These are phyloP conservation scores for Coranthus polyacanthus DNA, from an alignment of 2,797 vertebrate species.

Conservation along the genomic window DNA sequence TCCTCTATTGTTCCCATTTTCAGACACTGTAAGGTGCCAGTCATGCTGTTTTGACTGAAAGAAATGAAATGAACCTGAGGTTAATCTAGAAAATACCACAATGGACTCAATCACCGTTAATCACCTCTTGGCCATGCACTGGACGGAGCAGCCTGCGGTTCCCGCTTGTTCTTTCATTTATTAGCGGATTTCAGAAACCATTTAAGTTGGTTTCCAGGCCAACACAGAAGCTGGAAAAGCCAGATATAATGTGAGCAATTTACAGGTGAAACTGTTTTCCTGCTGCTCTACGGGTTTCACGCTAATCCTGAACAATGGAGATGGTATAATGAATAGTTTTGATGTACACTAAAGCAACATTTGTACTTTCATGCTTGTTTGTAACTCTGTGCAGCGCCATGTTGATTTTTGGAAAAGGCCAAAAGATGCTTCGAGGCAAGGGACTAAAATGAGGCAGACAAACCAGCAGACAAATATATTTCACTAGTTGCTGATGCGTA, in stretches of 20 bases:
- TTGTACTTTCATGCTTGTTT: slow-evolving; percentile 47
- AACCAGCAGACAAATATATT: slow-evolving; percentile 33
- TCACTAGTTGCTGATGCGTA: slow-evolving; percentile 12
- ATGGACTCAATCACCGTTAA: slow-evolving; percentile 44
- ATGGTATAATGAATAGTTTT: slow-evolving; percentile 33
- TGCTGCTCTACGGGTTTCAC: slow-evolving; percentile 17
- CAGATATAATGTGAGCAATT: slow-evolving; percentile 50
- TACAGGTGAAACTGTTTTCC: slow-evolving; percentile 33
- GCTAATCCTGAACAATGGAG: slow-evolving; percentile 50
- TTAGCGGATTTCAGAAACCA: slow-evolving; percentile 65
- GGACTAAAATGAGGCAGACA: slow-evolving; percentile 41
- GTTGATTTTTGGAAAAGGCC: slow-evolving; percentile 54
- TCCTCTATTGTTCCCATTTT: slow-evolving; percentile 35
- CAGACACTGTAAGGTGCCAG: slow-evolving; percentile 33
- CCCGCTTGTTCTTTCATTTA: slow-evolving; percentile 39
- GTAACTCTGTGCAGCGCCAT: slow-evolving; percentile 23
- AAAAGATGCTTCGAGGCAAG: slow-evolving; percentile 48
- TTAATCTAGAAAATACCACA: slow-evolving; percentile 61
- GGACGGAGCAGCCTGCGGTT: slow-evolving; percentile 15
- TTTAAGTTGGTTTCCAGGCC: slow-evolving; percentile 61
- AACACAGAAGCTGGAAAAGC: slow-evolving; percentile 50
- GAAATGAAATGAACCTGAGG: slow-evolving; percentile 64
- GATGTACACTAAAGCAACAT: slow-evolving; percentile 42
- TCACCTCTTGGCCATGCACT: slow-evolving; percentile 28
- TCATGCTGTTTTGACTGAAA: slow-evolving; percentile 52